phyloP scores from a whole-genome alignment of 2,113 vertebrate genomes.

The Percopsis transmontana region DNA sequence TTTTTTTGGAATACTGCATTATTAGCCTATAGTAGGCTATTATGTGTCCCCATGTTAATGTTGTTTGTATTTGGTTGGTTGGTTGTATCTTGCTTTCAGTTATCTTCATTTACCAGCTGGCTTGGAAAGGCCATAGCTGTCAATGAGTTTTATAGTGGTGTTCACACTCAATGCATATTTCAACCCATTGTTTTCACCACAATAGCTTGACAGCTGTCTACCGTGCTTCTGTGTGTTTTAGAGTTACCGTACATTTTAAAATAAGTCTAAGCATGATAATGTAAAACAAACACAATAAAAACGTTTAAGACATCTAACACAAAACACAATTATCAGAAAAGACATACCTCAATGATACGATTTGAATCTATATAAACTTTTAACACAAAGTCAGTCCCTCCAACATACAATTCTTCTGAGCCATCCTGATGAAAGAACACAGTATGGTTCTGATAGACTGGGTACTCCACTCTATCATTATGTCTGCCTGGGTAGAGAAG shows the following conservation, averaged over 20 bases:
- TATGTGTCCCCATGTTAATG: neutral
- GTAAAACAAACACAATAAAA: neutral
- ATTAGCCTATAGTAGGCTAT: neutral
- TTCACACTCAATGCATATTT: too few species aligned
- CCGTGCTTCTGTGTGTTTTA: constrained; percentile 7
- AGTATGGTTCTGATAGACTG: constrained; percentile 43
- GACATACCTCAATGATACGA: constrained; percentile 56
- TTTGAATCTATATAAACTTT: constrained; percentile 46
- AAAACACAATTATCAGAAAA: too few species aligned
- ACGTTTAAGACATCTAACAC: neutral
- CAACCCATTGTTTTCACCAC: constrained; percentile 2
- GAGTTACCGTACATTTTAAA: neutral
- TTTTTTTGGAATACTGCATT: too few species aligned
- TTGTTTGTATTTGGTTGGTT: neutral
- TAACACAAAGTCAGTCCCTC: constrained; percentile 57
- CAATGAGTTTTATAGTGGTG: neutral
- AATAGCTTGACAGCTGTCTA: constrained; percentile 17
- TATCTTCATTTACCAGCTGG: neutral
- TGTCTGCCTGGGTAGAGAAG: constrained; percentile 37
- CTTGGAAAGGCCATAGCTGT: neutral
- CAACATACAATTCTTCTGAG: constrained; percentile 59
- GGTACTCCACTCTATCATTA: constrained; percentile 23
- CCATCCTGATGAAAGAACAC: constrained; percentile 59
- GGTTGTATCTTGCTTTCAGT: neutral
- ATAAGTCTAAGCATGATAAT: neutral